Percentiles rank a stretch among this genome's conserved stretches.
phyloP scores from a whole-genome alignment of 2,888 invertebrate genomes.

The Autographa pulchrina region DNA sequence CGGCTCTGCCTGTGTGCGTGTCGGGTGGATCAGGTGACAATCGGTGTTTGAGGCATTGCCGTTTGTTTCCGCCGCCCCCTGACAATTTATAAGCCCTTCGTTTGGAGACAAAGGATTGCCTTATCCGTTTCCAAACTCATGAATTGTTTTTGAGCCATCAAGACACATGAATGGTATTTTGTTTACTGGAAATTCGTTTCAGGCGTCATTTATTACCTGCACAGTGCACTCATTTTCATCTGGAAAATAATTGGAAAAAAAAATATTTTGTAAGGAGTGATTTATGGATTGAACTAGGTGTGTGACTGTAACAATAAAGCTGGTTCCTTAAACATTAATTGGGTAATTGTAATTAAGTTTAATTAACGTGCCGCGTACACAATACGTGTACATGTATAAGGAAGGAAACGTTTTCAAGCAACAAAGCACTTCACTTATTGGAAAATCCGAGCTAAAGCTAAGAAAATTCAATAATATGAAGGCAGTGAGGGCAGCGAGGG shows the following conservation, averaged over 20 bases:
- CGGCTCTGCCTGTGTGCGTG: constrained; percentile 36
- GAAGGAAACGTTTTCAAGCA: constrained; percentile 51
- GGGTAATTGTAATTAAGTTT: constrained; percentile 30
- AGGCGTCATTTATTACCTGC: constrained; percentile 35
- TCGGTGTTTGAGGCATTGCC: constrained; percentile 62
- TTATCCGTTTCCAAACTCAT: constrained; percentile 63
- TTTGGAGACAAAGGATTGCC: constrained; percentile 62
- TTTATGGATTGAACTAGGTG: neutral
- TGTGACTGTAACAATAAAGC: neutral
- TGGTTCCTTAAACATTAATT: neutral
- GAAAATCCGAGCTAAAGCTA: constrained; percentile 69
- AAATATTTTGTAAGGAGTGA: neutral
- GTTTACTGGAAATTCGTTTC: constrained; percentile 45
- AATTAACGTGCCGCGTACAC: constrained; percentile 45
- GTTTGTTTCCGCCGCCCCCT: constrained; percentile 59
- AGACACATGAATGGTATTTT: constrained; percentile 58
- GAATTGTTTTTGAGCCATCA: constrained; percentile 61
- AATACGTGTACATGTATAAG: constrained; percentile 24
- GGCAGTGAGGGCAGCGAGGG: constrained; percentile 62
- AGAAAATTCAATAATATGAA: constrained; percentile 76
- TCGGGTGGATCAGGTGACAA: constrained; percentile 64
- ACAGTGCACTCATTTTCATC: constrained; percentile 1
- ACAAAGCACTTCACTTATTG: constrained; percentile 74
- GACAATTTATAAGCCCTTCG: constrained; percentile 68
- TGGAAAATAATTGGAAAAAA: too few relatives aligned